phyloP scores from a whole-genome alignment of 1,140 invertebrate genomes.

The Trichomalopsis sarcophagae region DNA sequence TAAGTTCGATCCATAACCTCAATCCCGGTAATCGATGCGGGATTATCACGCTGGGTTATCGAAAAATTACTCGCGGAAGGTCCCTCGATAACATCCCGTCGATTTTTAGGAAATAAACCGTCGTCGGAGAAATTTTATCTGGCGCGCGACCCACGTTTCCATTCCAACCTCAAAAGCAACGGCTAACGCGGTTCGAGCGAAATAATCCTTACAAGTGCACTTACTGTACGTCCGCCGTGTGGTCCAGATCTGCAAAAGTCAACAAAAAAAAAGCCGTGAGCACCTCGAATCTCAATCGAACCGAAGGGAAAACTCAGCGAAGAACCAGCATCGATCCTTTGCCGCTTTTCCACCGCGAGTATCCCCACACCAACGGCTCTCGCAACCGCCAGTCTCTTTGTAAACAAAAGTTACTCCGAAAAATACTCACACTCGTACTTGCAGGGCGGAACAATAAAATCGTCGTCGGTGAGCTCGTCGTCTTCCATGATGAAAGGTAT shows the following conservation, averaged over 20 bases:
- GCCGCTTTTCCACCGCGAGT: neutral
- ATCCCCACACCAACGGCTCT: too few relatives aligned
- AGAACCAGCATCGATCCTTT: too few relatives aligned
- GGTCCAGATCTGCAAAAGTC: slow-evolving; percentile 92
- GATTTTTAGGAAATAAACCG: neutral
- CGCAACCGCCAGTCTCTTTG: too few relatives aligned
- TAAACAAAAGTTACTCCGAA: too few relatives aligned
- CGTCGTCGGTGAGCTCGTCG: slow-evolving; percentile 75
- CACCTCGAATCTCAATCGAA: neutral
- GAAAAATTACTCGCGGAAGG: neutral
- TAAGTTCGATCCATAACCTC: slow-evolving; percentile 62
- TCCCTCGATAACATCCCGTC: neutral
- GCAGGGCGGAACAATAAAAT: slow-evolving; percentile 75
- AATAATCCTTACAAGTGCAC: slow-evolving; percentile 68
- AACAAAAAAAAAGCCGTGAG: slow-evolving; percentile 55
- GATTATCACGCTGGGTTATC: neutral
- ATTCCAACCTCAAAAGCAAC: slow-evolving; percentile 41
- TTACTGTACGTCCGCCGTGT: slow-evolving; percentile 98
- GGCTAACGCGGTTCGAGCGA: neutral
- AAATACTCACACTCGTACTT: slow-evolving; percentile 84
- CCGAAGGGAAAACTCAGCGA: too few relatives aligned
- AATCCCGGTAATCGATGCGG: neutral
- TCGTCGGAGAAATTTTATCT: neutral
- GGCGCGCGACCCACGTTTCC: slow-evolving; percentile 13
- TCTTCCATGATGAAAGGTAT: slow-evolving; percentile 57